phyloP scores from a whole-genome alignment of 2,797 vertebrate genomes.

The Selene dorsalis region DNA sequence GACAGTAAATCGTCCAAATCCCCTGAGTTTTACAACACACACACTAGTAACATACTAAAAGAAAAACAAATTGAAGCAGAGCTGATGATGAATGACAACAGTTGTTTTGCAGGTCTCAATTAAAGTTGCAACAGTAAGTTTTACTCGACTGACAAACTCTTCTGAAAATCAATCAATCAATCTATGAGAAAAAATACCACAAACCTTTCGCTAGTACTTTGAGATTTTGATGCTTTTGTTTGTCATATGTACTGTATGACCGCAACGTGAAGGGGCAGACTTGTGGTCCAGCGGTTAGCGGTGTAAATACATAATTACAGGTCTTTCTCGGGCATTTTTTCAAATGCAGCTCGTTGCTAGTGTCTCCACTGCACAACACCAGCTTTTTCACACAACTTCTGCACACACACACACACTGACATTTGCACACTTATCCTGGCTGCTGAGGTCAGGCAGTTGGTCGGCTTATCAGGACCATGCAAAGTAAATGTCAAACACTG shows the following conservation, averaged over 20 bases:
- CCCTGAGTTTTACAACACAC: conserved; percentile 24
- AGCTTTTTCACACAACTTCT: conserved; percentile 4
- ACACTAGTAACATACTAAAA: neutral
- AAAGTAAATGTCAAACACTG: conserved; percentile 32
- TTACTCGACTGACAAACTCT: neutral
- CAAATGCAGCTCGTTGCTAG: neutral
- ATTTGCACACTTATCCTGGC: conserved; percentile 14
- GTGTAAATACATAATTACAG: conserved; percentile 56
- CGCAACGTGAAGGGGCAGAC: too few relatives aligned
- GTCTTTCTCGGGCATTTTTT: conserved; percentile 43
- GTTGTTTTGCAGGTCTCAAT: too few relatives aligned
- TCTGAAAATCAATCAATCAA: neutral
- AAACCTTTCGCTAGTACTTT: neutral
- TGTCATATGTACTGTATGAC: neutral
- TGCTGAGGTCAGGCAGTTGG: neutral
- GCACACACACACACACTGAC: conserved; percentile 28
- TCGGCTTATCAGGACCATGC: conserved; percentile 38
- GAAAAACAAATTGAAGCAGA: conserved; percentile 21
- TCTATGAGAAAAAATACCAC: neutral
- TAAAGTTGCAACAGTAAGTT: neutral
- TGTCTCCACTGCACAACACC: conserved; percentile 6
- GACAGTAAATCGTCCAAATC: conserved; percentile 41
- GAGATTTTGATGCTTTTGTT: neutral
- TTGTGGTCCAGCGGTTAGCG: neutral
- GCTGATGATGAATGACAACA: conserved; percentile 4